Conservation (phyloP, 2,113 vertebrate genomes). For the Salvelinus namaycush region DNA sequence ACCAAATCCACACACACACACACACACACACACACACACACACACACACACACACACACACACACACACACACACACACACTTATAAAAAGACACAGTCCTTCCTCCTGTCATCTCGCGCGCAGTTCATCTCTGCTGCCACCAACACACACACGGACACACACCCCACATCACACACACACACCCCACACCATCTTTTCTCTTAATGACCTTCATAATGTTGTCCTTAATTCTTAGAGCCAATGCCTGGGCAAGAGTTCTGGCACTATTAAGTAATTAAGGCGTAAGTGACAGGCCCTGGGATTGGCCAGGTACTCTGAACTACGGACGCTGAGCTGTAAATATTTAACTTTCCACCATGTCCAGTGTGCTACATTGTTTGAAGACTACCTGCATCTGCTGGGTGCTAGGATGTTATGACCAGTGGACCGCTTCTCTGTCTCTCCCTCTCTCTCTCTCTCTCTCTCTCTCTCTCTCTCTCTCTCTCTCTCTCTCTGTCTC, state of each 20-base stretch:
- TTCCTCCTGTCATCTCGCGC: too few species aligned
- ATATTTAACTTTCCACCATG: conserved; percentile 42
- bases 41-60: too few species aligned
- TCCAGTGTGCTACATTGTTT: conserved; percentile 25
- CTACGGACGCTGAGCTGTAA: conserved; percentile 7
- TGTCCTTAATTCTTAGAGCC: conserved; percentile 62
- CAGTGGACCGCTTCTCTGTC: background rate
- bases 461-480: background rate
- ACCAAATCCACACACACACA: conserved; percentile 20
- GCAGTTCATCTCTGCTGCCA: too few species aligned
- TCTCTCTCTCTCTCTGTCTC: too few species aligned
- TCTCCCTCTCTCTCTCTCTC: background rate
- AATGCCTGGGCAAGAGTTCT: conserved; percentile 42
- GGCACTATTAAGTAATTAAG: conserved; percentile 57
- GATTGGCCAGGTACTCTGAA: conserved; percentile 34
- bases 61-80: too few species aligned
- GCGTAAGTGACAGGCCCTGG: conserved; percentile 42
- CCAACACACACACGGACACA: too few species aligned
- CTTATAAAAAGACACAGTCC: too few species aligned
- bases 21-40: too few species aligned
- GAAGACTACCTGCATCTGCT: conserved; percentile 15
- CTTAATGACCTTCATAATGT: conserved; percentile 63
- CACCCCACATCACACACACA: too few species aligned
- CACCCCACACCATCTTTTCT: conserved; percentile 1
- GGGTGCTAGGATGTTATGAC: background rate